Percentiles rank a stretch among this genome's conserved stretches.
Evolutionary conservation across 2,113 vertebrate genomes (phyloP).

Genomic region (Oryzias curvinotus): DNA sequence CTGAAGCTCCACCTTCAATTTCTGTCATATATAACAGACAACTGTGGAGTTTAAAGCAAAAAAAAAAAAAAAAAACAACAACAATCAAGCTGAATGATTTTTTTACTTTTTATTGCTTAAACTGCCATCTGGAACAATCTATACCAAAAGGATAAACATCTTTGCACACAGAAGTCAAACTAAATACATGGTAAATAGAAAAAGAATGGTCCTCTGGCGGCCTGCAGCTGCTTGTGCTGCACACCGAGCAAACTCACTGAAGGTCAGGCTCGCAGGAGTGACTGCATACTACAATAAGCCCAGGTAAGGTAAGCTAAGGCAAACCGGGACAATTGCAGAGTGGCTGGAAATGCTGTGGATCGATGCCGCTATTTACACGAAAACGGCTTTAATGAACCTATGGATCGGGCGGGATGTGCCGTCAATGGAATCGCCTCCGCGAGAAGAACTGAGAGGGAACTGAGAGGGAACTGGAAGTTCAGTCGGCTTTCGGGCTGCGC

Average conservation of each 20-base stretch:
- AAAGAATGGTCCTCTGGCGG: slow-evolving; percentile 90
- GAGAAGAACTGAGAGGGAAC: slow-evolving; percentile 27
- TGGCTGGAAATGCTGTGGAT: slow-evolving; percentile 59
- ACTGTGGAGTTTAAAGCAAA: neutral
- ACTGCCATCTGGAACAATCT: slow-evolving; percentile 94
- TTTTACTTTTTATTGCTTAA: slow-evolving; percentile 94
- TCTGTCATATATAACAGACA: too few species aligned
- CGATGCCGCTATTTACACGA: slow-evolving; percentile 60
- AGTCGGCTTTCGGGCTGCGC: slow-evolving; percentile 24
- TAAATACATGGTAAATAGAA: slow-evolving; percentile 86
- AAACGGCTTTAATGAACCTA: slow-evolving; percentile 44
- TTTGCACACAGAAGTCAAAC: slow-evolving; percentile 92
- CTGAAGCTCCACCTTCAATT: too few species aligned
- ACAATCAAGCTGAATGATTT: slow-evolving; percentile 44
- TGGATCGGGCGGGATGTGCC: slow-evolving; percentile 24
- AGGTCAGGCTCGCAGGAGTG: slow-evolving; percentile 79
- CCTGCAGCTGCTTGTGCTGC: slow-evolving; percentile 79
- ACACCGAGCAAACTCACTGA: slow-evolving; percentile 74
- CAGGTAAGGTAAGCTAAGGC: slow-evolving; percentile 85
- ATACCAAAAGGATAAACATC: slow-evolving; percentile 93
- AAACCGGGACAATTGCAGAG: slow-evolving; percentile 81
- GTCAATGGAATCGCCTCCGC: slow-evolving; percentile 38
- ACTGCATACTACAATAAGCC: slow-evolving; percentile 73
- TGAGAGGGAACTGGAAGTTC: too few species aligned
- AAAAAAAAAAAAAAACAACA: neutral